Evolutionary conservation across 2,113 vertebrate genomes (phyloP).

Genomic region (Argyrosomus japonicus): DNA sequence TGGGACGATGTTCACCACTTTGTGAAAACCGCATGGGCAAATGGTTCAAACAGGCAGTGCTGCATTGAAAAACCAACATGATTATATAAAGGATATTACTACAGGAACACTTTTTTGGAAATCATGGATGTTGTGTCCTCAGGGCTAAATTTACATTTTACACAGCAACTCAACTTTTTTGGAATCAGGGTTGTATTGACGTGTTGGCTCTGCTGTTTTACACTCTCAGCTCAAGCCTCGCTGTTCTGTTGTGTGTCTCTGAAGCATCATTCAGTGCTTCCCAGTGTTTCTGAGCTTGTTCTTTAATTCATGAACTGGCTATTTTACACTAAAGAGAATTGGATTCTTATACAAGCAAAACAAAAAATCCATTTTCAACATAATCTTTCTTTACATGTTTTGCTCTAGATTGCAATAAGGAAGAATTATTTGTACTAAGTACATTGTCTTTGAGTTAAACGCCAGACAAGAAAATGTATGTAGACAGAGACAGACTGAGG

Average conservation of each 20-base stretch:
- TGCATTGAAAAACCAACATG: too few relatives aligned
- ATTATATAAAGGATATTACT: too few relatives aligned
- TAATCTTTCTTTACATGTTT: neutral
- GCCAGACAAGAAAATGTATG: constrained; percentile 31
- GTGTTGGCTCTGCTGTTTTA: constrained; percentile 11
- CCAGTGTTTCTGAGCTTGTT: constrained; percentile 4
- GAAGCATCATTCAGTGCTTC: constrained; percentile 18
- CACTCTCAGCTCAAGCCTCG: neutral
- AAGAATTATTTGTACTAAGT: constrained; percentile 12
- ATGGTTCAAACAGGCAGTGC: too few relatives aligned
- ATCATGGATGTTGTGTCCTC: too few relatives aligned
- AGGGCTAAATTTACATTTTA: too few relatives aligned
- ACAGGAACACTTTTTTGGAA: too few relatives aligned
- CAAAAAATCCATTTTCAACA: neutral
- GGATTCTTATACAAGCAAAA: neutral
- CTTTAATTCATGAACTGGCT: constrained; percentile 45
- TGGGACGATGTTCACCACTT: too few relatives aligned
- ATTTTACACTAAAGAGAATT: constrained; percentile 12
- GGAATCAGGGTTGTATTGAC: neutral
- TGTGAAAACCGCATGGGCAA: too few relatives aligned
- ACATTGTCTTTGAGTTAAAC: constrained; percentile 30
- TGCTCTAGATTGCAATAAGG: neutral
- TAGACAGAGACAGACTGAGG: constrained; percentile 18
- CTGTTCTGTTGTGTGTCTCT: constrained; percentile 16
- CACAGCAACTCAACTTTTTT: too few relatives aligned